A percentile compares a stretch with the other conserved stretches of the same genome.
Evolutionary conservation across 2,888 invertebrate genomes (phyloP).

Genomic region (Chironomus tentans): DNA sequence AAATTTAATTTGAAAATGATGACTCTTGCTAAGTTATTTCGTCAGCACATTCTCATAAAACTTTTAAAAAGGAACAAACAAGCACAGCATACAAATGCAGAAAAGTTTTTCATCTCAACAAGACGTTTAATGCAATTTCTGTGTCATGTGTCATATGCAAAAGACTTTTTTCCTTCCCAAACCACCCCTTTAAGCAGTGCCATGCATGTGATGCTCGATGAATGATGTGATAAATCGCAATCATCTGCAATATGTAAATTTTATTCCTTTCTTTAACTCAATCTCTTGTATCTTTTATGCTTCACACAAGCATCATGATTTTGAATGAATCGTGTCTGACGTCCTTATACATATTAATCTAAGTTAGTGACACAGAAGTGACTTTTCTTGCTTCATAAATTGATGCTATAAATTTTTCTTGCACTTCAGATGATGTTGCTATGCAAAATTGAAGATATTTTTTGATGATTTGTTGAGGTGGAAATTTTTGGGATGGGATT

Average conservation of each 20-base stretch:
- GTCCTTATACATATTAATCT: too few relatives aligned
- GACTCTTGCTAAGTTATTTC: too few relatives aligned
- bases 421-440: too few relatives aligned
- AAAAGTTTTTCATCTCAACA: not conserved
- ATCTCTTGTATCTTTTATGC: too few relatives aligned
- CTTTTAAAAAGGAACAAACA: too few relatives aligned
- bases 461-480: not conserved
- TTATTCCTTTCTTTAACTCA: not conserved
- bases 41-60: too few relatives aligned
- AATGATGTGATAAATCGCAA: conserved; percentile 7
- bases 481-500: not conserved
- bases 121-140: not conserved
- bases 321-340: too few relatives aligned
- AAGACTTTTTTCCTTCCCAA: not conserved
- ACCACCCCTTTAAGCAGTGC: not conserved
- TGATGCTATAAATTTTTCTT: not conserved
- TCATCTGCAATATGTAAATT: conserved; percentile 10
- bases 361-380: not conserved
- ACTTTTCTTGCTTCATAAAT: not conserved
- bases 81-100: not conserved
- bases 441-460: not conserved
- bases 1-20: too few relatives aligned
- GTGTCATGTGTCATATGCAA: conserved; percentile 1
- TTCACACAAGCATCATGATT: too few relatives aligned
- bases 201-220: not conserved